Base-by-base conservation (phyloP, 2,888 invertebrate species). In the Diarsia dahlii region DNA sequence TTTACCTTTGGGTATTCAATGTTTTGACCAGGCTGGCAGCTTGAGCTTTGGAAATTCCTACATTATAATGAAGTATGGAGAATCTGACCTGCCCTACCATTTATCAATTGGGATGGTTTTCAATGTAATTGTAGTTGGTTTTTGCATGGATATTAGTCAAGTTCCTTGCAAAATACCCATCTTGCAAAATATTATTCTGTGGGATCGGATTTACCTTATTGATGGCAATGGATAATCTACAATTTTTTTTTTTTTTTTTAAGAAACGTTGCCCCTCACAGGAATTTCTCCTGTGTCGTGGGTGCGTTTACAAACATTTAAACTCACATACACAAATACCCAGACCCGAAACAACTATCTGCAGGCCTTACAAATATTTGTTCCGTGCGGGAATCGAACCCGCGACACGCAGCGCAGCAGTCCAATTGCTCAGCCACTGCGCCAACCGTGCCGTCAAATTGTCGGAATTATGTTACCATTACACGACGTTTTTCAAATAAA, bases 21-120 rank as follows among this genome's bases (percentile, higher is more conserved):
- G 15, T 20, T 58, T 34, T 71, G 6, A 58, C n/a, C 23, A 50
- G 75, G n/a, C 15, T 54, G n/a, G n/a, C 54, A 39, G 39, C 20
- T 48, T 71, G 5, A 15, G 3, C 54, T 60, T 60, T 34, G 15
- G 20, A 60, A 72, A 64, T 71, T 78, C 67, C 48, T 67, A 68
- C 34, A 65, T 65, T 63, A 48, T 65, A 68, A 70, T 70, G 39
- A 67, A 64, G 56, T 34, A 58, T 54, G 66, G 48, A 67, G 63
- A 83, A 70, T 68, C 34, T 45, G 28, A 28, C 28, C 28, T 28
- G 28, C 28, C 28, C 28, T 28, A 28, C 28, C 28, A 28, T 28
- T 28, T 28, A 28, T 2, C 28, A 28, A 28, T 28, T 77, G 50
- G n/a, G 13, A 72, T 62, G 34, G 54, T 39, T 54, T 66, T 69